Evolutionary conservation across 2,888 invertebrate genomes (phyloP).

Genomic region (Dyspetes luteomarginatus): DNA sequence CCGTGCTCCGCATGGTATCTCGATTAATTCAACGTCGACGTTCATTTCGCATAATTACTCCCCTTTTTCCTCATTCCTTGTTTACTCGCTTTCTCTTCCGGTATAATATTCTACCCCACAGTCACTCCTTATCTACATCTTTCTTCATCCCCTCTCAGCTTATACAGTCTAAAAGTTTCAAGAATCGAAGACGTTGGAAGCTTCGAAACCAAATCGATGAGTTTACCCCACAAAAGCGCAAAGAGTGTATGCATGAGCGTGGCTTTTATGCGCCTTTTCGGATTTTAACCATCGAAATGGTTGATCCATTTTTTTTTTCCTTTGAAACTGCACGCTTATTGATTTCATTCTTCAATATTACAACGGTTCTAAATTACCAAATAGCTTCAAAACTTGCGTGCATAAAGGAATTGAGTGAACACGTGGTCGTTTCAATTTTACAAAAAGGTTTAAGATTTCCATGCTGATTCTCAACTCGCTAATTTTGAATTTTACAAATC

Average conservation of each 20-base stretch:
- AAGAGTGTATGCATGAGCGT: too few species aligned
- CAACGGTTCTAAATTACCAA: background rate
- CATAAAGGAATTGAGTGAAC: background rate
- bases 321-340: background rate
- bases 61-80: slow-evolving; percentile 24
- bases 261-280: too few species aligned
- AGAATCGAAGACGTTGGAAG: background rate
- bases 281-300: too few species aligned
- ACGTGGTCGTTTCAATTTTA: background rate
- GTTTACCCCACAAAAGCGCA: background rate
- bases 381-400: background rate
- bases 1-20: slow-evolving; percentile 34
- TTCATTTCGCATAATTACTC: slow-evolving; percentile 60
- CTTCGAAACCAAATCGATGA: slow-evolving; percentile 4
- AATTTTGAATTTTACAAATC: too few species aligned
- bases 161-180: slow-evolving; percentile 12
- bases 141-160: slow-evolving; percentile 6
- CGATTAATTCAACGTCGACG: slow-evolving; percentile 51
- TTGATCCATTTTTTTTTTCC: background rate
- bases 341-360: background rate
- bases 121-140: slow-evolving; percentile 27
- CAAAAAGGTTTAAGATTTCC: too few species aligned
- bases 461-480: too few species aligned
- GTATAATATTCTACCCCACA: background rate
- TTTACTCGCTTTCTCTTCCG: slow-evolving; percentile 25